A percentile compares a stretch with the other conserved stretches of the same genome.
These are phyloP conservation scores for Tokudaia muenninki DNA, from an alignment of 2,797 vertebrate species.

Conservation along the genomic window DNA sequence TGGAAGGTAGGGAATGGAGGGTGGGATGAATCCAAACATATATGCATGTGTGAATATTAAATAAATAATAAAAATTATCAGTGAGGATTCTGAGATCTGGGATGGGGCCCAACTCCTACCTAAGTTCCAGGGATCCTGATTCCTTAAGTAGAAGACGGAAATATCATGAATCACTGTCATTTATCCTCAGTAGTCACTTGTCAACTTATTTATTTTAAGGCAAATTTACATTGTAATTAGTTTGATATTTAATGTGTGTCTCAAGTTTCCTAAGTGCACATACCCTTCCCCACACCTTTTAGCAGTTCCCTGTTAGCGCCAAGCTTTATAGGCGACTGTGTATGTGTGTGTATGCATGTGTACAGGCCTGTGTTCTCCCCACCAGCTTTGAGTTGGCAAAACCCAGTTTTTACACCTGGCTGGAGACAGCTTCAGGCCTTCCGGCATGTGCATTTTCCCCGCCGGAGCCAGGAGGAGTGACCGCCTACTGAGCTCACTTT, in stretches of 20 bases:
- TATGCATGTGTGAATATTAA: neutral
- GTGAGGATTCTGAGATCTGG: neutral
- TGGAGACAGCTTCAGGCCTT: too few relatives aligned
- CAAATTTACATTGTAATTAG: constrained; percentile 3
- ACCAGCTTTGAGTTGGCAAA: too few relatives aligned
- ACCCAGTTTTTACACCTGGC: too few relatives aligned
- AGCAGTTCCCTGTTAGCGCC: neutral
- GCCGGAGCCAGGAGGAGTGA: too few relatives aligned
- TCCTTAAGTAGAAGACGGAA: neutral
- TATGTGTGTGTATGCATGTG: neutral
- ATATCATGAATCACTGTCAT: neutral
- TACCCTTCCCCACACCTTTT: neutral
- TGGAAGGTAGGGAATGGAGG: neutral
- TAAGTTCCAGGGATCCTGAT: neutral
- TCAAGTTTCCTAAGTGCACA: neutral
- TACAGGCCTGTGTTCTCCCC: too few relatives aligned
- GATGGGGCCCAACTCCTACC: neutral
- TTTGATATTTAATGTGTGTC: neutral
- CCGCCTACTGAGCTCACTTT: too few relatives aligned
- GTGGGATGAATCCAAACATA: neutral
- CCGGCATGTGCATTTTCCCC: too few relatives aligned
- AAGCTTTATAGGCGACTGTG: neutral
- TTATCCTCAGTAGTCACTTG: neutral
- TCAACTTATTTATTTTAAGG: constrained; percentile 43
- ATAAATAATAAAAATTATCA: neutral